Percentiles rank a stretch among this genome's conserved stretches.
Conservation (phyloP, 64 coral and sea anemone species). For the Stylophora pistillata region DNA sequence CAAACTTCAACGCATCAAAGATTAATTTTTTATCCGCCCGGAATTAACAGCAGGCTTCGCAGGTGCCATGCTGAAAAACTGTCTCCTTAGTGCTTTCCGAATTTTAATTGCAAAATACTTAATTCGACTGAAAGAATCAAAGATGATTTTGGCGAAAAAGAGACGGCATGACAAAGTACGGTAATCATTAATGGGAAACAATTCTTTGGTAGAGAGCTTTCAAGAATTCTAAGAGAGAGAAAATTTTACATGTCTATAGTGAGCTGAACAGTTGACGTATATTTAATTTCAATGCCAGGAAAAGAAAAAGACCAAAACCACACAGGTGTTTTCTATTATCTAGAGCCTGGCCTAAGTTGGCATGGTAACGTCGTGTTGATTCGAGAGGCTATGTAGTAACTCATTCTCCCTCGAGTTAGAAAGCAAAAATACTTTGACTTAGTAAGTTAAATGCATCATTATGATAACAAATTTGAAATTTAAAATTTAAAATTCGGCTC, state of each 20-base stretch:
- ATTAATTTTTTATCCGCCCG: neutral
- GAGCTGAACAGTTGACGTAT: neutral
- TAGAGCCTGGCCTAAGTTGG: neutral
- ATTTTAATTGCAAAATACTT: slow-evolving; percentile 26
- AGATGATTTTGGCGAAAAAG: neutral
- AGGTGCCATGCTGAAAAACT: neutral
- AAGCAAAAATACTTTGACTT: neutral
- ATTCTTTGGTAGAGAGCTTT: neutral
- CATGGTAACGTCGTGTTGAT: neutral
- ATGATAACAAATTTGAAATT: no score
- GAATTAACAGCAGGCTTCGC: neutral
- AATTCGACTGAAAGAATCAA: neutral
- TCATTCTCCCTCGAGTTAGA: neutral
- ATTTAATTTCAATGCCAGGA: slow-evolving; percentile 31
- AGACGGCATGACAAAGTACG: neutral
- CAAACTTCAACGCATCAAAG: neutral
- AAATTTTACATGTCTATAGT: neutral
- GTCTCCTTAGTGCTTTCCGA: neutral
- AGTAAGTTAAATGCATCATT: neutral
- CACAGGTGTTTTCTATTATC: neutral
- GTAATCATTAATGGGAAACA: neutral
- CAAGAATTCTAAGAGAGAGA: neutral
- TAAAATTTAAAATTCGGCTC: no score
- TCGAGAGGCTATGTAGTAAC: neutral
- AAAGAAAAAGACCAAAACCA: neutral